A percentile compares a stretch with the other conserved stretches of the same genome.
phyloP scores from a whole-genome alignment of 1,140 invertebrate species.

The Trypoxylus dichotomus region DNA sequence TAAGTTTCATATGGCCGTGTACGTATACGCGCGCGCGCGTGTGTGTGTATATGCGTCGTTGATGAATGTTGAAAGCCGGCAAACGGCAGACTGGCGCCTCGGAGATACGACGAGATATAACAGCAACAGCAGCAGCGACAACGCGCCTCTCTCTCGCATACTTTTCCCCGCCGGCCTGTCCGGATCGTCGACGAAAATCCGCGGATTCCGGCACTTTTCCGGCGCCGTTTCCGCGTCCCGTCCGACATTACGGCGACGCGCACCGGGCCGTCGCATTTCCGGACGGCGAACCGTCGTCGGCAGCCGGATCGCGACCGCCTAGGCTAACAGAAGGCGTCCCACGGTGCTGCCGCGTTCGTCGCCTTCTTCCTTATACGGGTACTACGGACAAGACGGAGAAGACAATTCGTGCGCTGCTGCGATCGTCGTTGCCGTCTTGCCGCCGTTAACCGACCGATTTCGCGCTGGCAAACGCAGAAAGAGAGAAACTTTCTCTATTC shows the following conservation, averaged over 20 bases:
- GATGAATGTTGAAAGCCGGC: constrained; percentile 42
- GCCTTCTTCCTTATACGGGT: too few species aligned
- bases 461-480: too few species aligned
- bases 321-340: not conserved
- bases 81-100: constrained; percentile 45
- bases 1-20: not conserved
- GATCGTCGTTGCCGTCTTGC: too few species aligned
- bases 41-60: constrained; percentile 2
- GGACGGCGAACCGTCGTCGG: not conserved
- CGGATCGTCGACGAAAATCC: not conserved
- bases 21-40: not conserved
- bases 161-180: not conserved
- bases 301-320: not conserved
- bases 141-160: not conserved
- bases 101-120: constrained; percentile 35
- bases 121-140: not conserved
- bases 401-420: too few species aligned
- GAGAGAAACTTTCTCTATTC: too few species aligned
- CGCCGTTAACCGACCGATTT: too few species aligned
- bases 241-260: not conserved
- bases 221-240: not conserved
- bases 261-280: not conserved
- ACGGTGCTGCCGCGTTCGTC: too few species aligned
- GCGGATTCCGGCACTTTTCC: not conserved
- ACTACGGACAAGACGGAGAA: too few species aligned